Conservation (phyloP, 2,888 invertebrate genomes). For the Parnassius orleans region DNA sequence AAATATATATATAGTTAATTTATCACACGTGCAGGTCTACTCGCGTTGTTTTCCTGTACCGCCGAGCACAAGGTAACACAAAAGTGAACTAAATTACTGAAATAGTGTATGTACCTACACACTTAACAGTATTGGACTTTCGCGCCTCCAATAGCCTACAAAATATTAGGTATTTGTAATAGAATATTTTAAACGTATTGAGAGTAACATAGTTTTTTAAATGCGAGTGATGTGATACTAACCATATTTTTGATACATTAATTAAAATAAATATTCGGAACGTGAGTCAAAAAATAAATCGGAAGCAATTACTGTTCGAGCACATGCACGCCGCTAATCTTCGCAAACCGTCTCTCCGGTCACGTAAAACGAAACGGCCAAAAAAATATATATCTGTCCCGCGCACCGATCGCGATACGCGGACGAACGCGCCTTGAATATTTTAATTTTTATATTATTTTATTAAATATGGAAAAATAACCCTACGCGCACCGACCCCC, state of each 20-base stretch:
- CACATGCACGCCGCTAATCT: conserved; percentile 65
- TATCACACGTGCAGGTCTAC: no score
- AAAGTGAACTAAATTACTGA: no score
- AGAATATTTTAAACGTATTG: conserved; percentile 1
- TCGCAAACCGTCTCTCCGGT: conserved; percentile 59
- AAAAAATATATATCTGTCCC: conserved; percentile 54
- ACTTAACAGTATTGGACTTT: background rate
- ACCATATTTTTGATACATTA: background rate
- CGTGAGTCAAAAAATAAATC: conserved; percentile 48
- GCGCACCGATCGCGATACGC: conserved; percentile 76
- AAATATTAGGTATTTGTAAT: conserved; percentile 1
- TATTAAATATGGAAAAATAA: conserved; percentile 69
- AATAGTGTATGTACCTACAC: no score
- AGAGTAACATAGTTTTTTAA: no score
- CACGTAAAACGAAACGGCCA: conserved; percentile 67
- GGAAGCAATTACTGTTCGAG: conserved; percentile 66
- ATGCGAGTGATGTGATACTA: no score
- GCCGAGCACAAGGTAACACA: no score
- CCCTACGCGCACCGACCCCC: conserved; percentile 39
- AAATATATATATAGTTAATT: no score
- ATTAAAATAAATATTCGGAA: conserved; percentile 12
- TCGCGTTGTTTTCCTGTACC: no score
- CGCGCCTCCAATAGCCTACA: background rate
- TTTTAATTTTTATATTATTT: conserved; percentile 70
- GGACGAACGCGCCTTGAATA: conserved; percentile 68